These are phyloP conservation scores for Flexamia atlantica DNA, from an alignment of 2,888 invertebrate species.

Conservation along the genomic window DNA sequence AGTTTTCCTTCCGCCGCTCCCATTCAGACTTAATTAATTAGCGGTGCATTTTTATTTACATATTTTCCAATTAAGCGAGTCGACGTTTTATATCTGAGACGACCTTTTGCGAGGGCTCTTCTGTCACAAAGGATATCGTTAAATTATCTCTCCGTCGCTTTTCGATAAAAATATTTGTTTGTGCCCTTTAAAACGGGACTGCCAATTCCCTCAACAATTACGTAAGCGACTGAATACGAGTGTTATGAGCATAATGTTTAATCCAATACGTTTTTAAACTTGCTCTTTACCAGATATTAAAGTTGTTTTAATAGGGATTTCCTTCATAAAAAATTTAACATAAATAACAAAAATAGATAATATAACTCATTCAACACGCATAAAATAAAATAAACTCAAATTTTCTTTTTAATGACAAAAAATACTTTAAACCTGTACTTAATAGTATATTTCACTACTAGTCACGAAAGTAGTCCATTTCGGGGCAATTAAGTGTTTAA, in stretches of 20 bases:
- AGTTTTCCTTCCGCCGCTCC: conserved; percentile 15
- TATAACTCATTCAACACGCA: too few relatives aligned
- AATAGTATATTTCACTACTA: too few relatives aligned
- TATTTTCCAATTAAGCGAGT: conserved; percentile 47
- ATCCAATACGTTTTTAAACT: too few relatives aligned
- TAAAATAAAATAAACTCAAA: too few relatives aligned
- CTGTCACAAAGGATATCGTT: conserved; percentile 23
- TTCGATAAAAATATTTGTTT: conserved; percentile 6
- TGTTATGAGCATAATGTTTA: neutral
- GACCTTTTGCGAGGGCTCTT: conserved; percentile 4
- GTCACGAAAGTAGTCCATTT: too few relatives aligned
- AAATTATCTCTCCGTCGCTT: conserved; percentile 22
- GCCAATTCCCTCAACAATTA: conserved; percentile 13
- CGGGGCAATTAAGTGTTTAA: too few relatives aligned
- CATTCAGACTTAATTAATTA: conserved; percentile 41
- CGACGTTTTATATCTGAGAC: conserved; percentile 6
- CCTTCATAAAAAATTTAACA: too few relatives aligned
- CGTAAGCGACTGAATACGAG: neutral
- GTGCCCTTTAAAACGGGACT: neutral
- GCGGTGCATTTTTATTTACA: conserved; percentile 44
- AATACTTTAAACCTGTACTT: too few relatives aligned
- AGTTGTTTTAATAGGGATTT: neutral
- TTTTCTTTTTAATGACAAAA: too few relatives aligned
- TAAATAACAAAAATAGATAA: too few relatives aligned
- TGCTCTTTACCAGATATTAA: too few relatives aligned